Conservation (phyloP, 2,113 vertebrate species). For the Neodontobutis hainanensis region DNA sequence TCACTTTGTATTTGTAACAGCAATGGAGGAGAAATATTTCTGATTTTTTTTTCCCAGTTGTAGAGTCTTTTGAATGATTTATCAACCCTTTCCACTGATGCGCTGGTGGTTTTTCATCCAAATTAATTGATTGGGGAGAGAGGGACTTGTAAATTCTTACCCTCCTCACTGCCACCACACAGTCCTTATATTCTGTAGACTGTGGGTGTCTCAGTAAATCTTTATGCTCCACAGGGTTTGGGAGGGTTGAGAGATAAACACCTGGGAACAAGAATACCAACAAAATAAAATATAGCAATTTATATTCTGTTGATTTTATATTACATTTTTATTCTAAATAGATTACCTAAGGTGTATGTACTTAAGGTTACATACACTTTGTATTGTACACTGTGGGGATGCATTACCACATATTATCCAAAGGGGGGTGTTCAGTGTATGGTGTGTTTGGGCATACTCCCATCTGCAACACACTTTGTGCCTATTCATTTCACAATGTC, state of each 20-base stretch:
- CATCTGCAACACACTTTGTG: conserved; percentile 8
- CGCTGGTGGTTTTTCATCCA: conserved; percentile 38
- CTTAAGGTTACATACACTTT: too few relatives aligned
- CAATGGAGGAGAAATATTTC: conserved; percentile 4
- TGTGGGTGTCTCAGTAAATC: conserved; percentile 14
- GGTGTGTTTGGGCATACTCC: conserved; percentile 4
- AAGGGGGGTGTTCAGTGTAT: conserved; percentile 51
- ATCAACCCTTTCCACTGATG: conserved; percentile 39
- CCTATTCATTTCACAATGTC: too few relatives aligned
- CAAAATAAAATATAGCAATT: neutral
- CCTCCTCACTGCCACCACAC: conserved; percentile 17
- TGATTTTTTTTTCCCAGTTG: conserved; percentile 40
- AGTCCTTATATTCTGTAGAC: conserved; percentile 30
- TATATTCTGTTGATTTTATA: neutral
- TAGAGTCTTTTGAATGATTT: conserved; percentile 48
- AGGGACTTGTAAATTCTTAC: conserved; percentile 54
- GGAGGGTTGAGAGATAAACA: neutral
- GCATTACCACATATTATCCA: conserved; percentile 49
- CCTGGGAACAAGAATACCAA: neutral
- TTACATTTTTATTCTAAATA: neutral
- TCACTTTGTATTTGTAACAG: conserved; percentile 18
- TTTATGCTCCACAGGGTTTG: conserved; percentile 2
- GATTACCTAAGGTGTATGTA: too few relatives aligned
- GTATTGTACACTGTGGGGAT: conserved; percentile 2
- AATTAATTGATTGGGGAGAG: conserved; percentile 61